Evolutionary conservation across 2,113 vertebrate species (phyloP), one percentile per base, ranked within the genome.

Genomic region (Dipodomys stephensi): DNA sequence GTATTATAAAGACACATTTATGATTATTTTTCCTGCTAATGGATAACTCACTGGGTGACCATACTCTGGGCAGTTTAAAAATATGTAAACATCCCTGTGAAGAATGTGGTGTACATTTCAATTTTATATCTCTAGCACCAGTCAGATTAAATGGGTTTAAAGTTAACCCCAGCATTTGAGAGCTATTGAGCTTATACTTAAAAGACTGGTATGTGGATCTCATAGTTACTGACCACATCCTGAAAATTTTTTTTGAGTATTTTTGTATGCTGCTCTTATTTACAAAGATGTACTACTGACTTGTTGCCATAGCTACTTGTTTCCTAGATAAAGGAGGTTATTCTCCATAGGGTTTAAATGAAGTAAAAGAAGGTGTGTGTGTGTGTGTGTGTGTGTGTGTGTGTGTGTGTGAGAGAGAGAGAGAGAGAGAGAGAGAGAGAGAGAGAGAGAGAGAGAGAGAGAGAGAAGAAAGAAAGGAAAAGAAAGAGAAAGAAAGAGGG

Each of bases 71-170:
- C 71, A 95, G 71, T 97, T 97, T 95, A 96, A 94, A 98, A 92
- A 72, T 94, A 97, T 93, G 93, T 97, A 98, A 97, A 97, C 82
- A 97, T 96, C 90, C 90, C 44, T 92, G 77, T 90, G 91, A 96
- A 90, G 92, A 97, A 96, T 97, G 71, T 77, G 71, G 23, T 72
- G 7, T 86, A 25, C 67, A 73, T 74, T 96, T 92, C 85, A 86
- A 83, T 30, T 93, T 39, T 92, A n/a, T 83, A 68, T 80, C 5
- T 87, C 27, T 84, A 85, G 64, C 4, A 4, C 7, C 35, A 71
- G 73, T 77, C 67, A 57, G 30, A 32, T 27, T 80, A 73, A 28
- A 23, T 78, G 46, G 22, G 16, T 0, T 85, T 83, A 46, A 49
- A 72, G 30, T 87, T 53, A 90, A 68, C 6, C 1, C 60, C 82